Evolutionary conservation across 2,888 invertebrate species (phyloP).

Genomic region (Formica aserva): DNA sequence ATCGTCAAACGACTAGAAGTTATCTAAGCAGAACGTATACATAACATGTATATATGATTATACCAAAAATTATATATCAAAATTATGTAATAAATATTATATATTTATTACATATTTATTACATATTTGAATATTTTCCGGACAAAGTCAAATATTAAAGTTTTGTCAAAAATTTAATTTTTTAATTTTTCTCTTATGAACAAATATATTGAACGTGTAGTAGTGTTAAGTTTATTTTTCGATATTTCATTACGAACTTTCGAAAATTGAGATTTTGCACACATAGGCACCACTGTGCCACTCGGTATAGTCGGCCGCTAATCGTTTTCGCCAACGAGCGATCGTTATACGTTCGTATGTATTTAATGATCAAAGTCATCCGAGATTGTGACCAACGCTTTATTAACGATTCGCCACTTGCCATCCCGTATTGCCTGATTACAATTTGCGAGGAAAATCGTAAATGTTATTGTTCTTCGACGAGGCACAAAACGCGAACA

Average conservation of each 20-base stretch:
- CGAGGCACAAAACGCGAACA: neutral
- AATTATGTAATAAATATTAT: neutral
- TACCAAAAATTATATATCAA: neutral
- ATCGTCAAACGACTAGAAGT: neutral
- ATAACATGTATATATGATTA: no score
- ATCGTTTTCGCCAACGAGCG: conserved; percentile 17
- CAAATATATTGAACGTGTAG: neutral
- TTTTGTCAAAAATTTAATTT: no score
- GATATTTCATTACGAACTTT: neutral
- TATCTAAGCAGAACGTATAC: neutral
- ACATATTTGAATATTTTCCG: neutral
- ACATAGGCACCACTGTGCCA: conserved; percentile 30
- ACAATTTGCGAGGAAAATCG: neutral
- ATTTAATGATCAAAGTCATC: conserved; percentile 27
- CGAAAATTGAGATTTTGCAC: neutral
- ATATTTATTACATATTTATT: no score
- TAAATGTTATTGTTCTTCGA: conserved; percentile 46
- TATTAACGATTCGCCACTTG: conserved; percentile 11
- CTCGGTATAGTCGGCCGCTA: neutral
- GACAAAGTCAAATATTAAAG: neutral
- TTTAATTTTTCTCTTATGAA: neutral
- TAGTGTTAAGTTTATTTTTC: neutral
- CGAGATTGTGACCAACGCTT: conserved; percentile 1
- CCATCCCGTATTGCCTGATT: conserved; percentile 26
- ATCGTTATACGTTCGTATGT: conserved; percentile 9